phyloP scores from a whole-genome alignment of 2,797 vertebrate species.

The Sebastes elongatus region DNA sequence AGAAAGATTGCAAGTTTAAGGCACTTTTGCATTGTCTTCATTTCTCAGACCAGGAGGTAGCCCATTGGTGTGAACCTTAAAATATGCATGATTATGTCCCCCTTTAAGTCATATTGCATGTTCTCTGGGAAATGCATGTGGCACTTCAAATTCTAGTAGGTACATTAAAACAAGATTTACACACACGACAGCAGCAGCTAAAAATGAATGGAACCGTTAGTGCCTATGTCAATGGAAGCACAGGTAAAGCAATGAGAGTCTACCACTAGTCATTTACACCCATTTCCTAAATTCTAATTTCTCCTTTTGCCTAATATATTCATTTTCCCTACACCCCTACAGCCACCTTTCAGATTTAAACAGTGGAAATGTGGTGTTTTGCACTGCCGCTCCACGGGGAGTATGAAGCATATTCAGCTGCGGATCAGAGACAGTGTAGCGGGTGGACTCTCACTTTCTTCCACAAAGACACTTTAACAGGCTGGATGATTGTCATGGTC shows the following conservation, averaged over 20 bases:
- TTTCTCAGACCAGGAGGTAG: too few relatives aligned
- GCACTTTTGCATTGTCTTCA: too few relatives aligned
- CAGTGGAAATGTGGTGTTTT: not conserved
- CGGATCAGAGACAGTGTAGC: not conserved
- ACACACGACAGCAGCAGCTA: not conserved
- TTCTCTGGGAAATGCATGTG: not conserved
- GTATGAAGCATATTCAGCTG: not conserved
- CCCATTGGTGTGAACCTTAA: too few relatives aligned
- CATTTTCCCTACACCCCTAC: not conserved
- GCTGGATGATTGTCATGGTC: not conserved
- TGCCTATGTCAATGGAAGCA: not conserved
- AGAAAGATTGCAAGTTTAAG: too few relatives aligned
- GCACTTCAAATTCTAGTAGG: not conserved
- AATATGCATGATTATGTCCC: too few relatives aligned
- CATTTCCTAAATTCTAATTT: not conserved
- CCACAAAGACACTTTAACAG: not conserved
- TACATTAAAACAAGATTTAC: not conserved
- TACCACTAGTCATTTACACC: not conserved
- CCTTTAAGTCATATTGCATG: not conserved
- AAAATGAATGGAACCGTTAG: not conserved
- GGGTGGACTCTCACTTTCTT: not conserved
- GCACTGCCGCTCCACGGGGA: not conserved
- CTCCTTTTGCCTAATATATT: not conserved
- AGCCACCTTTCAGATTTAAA: not conserved
- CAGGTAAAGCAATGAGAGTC: not conserved